These are phyloP conservation scores for Leptobrachium leishanense DNA, from an alignment of 2,113 vertebrate species.

Conservation along the genomic window DNA sequence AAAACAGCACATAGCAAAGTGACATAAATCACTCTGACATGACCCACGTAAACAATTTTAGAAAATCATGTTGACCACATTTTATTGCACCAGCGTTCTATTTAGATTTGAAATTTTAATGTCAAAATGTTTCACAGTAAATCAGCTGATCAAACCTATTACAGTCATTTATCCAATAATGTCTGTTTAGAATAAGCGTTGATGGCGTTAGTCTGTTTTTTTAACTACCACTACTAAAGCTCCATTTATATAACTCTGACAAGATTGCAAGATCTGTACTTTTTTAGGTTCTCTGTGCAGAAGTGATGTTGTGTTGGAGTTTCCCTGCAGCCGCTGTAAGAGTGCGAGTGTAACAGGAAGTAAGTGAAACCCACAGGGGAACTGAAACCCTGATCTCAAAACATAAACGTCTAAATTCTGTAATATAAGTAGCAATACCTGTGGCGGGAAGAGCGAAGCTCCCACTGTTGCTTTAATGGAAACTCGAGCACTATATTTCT, in stretches of 20 bases:
- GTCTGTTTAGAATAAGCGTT: too few species aligned
- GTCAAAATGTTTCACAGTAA: too few species aligned
- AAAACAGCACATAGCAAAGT: too few species aligned
- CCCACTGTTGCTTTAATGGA: not conserved
- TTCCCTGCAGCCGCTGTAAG: conserved; percentile 36
- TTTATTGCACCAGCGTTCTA: too few species aligned
- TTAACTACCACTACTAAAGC: not conserved
- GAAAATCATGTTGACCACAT: too few species aligned
- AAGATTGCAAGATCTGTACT: not conserved
- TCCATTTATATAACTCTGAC: not conserved
- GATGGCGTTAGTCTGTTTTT: too few species aligned
- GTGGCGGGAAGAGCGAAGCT: too few species aligned
- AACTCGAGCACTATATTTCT: not conserved
- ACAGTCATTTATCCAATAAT: too few species aligned
- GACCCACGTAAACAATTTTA: too few species aligned
- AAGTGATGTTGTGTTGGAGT: conserved; percentile 27
- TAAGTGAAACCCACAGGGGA: conserved; percentile 45
- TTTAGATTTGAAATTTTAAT: too few species aligned
- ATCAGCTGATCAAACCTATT: too few species aligned
- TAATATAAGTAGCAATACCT: not conserved
- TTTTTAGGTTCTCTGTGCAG: not conserved
- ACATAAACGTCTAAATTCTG: not conserved
- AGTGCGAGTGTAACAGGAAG: conserved; percentile 37
- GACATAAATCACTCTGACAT: too few species aligned
- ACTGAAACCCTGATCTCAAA: conserved; percentile 29